Conservation (phyloP, 1,140 invertebrate genomes). For the Aplysia californica region DNA sequence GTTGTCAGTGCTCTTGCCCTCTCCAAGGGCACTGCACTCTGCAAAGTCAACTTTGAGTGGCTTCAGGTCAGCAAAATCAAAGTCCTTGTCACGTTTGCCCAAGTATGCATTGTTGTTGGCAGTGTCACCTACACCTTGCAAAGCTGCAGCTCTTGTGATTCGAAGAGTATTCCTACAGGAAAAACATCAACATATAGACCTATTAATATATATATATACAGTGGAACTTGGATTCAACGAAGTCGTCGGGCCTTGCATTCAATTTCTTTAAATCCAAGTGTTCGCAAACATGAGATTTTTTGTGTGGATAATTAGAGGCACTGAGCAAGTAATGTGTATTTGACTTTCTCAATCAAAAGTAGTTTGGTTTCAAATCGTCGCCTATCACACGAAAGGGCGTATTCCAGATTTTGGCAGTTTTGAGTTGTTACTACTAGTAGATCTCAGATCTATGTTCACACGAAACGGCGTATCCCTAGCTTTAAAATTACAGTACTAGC, state of each 20-base stretch:
- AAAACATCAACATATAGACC: background rate
- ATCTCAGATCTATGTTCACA: too few relatives aligned
- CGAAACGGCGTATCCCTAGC: too few relatives aligned
- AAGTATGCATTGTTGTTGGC: constrained; percentile 72
- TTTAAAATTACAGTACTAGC: too few relatives aligned
- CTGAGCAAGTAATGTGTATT: background rate
- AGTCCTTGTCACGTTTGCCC: constrained; percentile 82
- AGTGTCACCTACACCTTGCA: constrained; percentile 76
- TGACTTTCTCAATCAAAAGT: too few relatives aligned
- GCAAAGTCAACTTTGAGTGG: constrained; percentile 78
- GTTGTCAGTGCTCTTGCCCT: constrained; percentile 65
- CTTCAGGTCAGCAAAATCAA: constrained; percentile 81
- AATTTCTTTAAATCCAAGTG: background rate
- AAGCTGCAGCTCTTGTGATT: constrained; percentile 80
- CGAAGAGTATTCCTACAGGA: constrained; percentile 78
- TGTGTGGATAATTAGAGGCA: background rate
- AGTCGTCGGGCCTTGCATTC: background rate
- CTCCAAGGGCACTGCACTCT: constrained; percentile 75
- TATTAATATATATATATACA: too few relatives aligned
- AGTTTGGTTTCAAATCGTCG: too few relatives aligned
- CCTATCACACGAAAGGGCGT: too few relatives aligned
- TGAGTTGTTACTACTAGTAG: too few relatives aligned
- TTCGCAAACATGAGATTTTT: background rate
- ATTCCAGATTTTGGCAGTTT: too few relatives aligned
- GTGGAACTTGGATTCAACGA: too few relatives aligned